These are phyloP conservation scores for Cephalopachus bancanus DNA, from an alignment of 2,797 vertebrate genomes.

Conservation along the genomic window DNA sequence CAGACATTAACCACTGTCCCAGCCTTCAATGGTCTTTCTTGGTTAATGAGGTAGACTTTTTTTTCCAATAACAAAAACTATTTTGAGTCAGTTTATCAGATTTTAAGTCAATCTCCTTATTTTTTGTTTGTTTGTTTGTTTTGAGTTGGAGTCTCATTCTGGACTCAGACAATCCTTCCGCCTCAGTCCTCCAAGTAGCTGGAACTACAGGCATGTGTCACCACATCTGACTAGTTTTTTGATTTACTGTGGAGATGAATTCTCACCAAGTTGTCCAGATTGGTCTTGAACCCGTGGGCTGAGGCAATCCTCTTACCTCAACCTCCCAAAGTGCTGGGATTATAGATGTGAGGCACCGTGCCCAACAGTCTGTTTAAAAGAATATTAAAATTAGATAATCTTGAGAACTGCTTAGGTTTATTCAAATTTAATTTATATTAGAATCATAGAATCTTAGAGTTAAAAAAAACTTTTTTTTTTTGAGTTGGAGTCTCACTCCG, in stretches of 20 bases:
- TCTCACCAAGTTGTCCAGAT: too few species aligned
- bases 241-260: too few species aligned
- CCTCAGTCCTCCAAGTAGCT: too few species aligned
- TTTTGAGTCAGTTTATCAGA: conserved; percentile 6
- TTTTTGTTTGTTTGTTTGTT: too few species aligned
- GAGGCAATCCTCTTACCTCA: too few species aligned
- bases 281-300: too few species aligned
- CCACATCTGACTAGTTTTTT: too few species aligned
- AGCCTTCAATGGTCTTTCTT: not conserved
- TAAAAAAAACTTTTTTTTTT: not conserved
- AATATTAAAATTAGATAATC: conserved; percentile 32
- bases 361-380: not conserved
- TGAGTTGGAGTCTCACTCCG: not conserved
- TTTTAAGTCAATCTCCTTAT: not conserved
- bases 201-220: too few species aligned
- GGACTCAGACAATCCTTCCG: too few species aligned
- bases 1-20: not conserved
- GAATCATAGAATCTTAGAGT: not conserved
- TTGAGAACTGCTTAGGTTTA: conserved; percentile 22
- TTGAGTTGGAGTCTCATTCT: too few species aligned
- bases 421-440: conserved; percentile 21
- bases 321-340: too few species aligned
- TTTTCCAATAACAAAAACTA: not conserved
- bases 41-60: not conserved
- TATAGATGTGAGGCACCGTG: too few species aligned